A percentile compares a stretch with the other conserved stretches of the same genome.
These are phyloP conservation scores for Macrosteles quadrilineatus DNA, from an alignment of 1,140 invertebrate species.

Conservation along the genomic window DNA sequence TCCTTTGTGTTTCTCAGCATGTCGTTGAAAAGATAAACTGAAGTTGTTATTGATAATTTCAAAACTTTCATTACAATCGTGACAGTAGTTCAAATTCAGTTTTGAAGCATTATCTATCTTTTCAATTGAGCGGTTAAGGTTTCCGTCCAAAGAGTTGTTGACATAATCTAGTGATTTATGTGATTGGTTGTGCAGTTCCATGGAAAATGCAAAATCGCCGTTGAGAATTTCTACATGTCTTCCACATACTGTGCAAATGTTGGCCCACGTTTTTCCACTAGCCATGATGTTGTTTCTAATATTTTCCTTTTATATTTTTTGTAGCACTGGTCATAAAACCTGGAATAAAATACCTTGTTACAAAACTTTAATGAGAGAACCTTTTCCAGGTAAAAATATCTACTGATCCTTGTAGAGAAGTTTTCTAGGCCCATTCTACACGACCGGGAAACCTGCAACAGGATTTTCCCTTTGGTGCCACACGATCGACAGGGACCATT, in stretches of 20 bases:
- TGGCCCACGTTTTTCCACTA: no score
- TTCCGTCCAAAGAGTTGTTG: not conserved
- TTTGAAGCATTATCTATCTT: not conserved
- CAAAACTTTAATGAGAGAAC: no score
- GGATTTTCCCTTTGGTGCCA: no score
- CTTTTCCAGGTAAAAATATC: no score
- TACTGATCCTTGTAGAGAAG: no score
- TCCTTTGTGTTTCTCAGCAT: not conserved
- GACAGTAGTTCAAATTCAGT: not conserved
- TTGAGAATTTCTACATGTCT: not conserved
- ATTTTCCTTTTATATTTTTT: no score
- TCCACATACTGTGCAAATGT: not conserved
- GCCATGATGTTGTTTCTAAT: no score
- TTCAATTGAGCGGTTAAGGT: not conserved
- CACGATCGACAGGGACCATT: no score
- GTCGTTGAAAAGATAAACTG: not conserved
- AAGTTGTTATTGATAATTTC: conserved; percentile 10
- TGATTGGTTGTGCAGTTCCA: not conserved
- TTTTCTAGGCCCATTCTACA: no score
- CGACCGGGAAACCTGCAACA: no score
- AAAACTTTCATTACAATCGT: not conserved
- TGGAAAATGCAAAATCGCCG: not conserved
- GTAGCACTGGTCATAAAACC: no score
- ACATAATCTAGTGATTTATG: not conserved
- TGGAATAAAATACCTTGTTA: no score